A percentile compares a stretch with the other conserved stretches of the same genome.
phyloP scores from a whole-genome alignment of 2,797 vertebrate genomes.

The Oryzias sinensis region DNA sequence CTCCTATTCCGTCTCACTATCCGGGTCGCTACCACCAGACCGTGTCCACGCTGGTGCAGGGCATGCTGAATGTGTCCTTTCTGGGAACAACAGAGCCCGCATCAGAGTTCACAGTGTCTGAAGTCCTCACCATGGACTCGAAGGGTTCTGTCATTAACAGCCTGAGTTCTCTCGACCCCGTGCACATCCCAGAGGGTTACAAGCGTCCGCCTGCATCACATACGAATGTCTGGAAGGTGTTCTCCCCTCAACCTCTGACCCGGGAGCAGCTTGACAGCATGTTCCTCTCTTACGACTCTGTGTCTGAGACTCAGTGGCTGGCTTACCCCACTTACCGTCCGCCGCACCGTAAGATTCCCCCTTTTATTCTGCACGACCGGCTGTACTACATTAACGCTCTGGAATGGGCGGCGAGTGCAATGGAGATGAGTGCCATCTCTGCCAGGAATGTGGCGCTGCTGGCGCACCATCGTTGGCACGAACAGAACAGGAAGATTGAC shows the following conservation, averaged over 20 bases:
- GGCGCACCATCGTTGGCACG: slow-evolving; percentile 88
- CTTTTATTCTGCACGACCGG: slow-evolving; percentile 82
- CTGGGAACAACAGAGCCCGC: slow-evolving; percentile 71
- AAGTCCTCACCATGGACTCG: slow-evolving; percentile 80
- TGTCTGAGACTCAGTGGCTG: slow-evolving; percentile 81
- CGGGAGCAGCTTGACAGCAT: slow-evolving; percentile 79
- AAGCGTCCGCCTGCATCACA: slow-evolving; percentile 54
- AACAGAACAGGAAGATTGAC: slow-evolving; percentile 73
- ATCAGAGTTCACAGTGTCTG: slow-evolving; percentile 66
- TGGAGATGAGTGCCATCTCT: slow-evolving; percentile 90
- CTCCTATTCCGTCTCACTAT: slow-evolving; percentile 78
- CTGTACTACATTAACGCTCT: slow-evolving; percentile 88
- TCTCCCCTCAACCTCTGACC: slow-evolving; percentile 77
- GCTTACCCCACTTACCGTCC: slow-evolving; percentile 85
- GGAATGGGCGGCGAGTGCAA: slow-evolving; percentile 87
- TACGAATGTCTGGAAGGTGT: slow-evolving; percentile 85
- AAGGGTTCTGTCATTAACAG: slow-evolving; percentile 78
- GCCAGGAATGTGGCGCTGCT: slow-evolving; percentile 88
- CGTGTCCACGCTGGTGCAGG: slow-evolving; percentile 85
- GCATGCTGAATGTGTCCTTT: slow-evolving; percentile 84
- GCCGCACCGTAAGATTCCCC: slow-evolving; percentile 76
- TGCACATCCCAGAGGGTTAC: slow-evolving; percentile 68
- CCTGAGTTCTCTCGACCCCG: slow-evolving; percentile 72
- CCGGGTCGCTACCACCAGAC: slow-evolving; percentile 79
- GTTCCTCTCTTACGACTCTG: slow-evolving; percentile 82